Evolutionary conservation across 2,797 vertebrate genomes (phyloP).

Genomic region (Sebastes nivosus): DNA sequence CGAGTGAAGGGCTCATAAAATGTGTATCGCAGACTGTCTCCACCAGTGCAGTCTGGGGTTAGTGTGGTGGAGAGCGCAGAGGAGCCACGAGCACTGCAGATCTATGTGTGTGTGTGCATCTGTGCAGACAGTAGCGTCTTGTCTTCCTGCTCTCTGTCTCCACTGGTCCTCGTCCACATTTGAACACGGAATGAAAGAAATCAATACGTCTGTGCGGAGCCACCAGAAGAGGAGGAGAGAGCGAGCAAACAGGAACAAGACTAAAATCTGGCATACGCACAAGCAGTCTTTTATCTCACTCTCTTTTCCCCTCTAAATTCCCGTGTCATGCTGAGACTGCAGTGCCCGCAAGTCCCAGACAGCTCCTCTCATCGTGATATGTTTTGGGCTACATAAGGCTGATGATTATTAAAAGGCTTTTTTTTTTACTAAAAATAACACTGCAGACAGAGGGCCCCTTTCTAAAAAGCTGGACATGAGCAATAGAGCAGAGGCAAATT

Average conservation of each 20-base stretch:
- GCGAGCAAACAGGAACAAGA: conserved; percentile 44
- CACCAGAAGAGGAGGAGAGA: conserved; percentile 48
- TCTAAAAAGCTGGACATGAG: conserved; percentile 59
- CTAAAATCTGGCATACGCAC: conserved; percentile 51
- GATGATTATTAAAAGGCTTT: conserved; percentile 76
- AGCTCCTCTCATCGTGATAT: conserved; percentile 59
- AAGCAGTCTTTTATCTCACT: conserved; percentile 51
- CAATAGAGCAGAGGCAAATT: conserved; percentile 56
- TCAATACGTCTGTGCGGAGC: conserved; percentile 69
- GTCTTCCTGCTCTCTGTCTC: conserved; percentile 69
- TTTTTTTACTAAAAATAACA: conserved; percentile 77
- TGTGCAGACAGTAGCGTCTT: conserved; percentile 83
- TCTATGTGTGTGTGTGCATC: conserved; percentile 43
- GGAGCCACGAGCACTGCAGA: conserved; percentile 79
- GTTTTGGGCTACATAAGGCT: conserved; percentile 68
- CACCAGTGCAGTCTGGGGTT: conserved; percentile 79
- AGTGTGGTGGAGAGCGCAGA: conserved; percentile 61
- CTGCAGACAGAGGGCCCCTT: conserved; percentile 63
- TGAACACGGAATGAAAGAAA: conserved; percentile 60
- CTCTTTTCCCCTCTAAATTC: conserved; percentile 49
- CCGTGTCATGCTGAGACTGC: conserved; percentile 59
- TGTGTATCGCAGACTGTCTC: conserved; percentile 81
- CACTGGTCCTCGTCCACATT: conserved; percentile 78
- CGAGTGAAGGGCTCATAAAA: conserved; percentile 80
- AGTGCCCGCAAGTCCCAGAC: conserved; percentile 60